Evolutionary conservation across 2,797 vertebrate species (phyloP), one percentile per base, ranked within the genome.

Genomic region (Pseudochirops cupreus): DNA sequence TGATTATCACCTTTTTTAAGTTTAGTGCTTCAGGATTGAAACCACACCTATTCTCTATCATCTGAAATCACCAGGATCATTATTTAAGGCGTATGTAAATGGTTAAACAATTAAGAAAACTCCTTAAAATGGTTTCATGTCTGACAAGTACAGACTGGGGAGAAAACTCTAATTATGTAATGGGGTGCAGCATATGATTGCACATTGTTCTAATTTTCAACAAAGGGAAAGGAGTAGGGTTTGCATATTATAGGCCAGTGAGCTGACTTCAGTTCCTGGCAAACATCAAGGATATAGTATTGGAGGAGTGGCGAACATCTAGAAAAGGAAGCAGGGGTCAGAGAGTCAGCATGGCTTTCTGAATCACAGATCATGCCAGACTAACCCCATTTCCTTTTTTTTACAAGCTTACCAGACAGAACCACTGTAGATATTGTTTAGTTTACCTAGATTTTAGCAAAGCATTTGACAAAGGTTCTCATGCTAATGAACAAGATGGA

Each of bases 51-150:
- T 87, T 87, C 46, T 95, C 91, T 96, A 74, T 91, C 94, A 94
- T 93, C 93, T 52, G 54, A 2, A 91, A 54, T 67, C 57, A 95
- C 93, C 26, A 1, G 95, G 59, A 95, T 62, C 53, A 26, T 91
- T 92, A 96, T 62, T 95, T 96, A 39, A 1, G 0, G 62, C 94
- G 50, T 93, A 94, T 62, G 58, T 96, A 94, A 95, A 95, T 87
- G 95, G 39, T 94, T 94, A 94, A 94, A 92, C 90, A 97, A 91
- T 91, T 91, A 31, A 94, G 90, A 96, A 95, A 59, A 91, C 62
- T 50, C 82, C 96, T 93, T 90, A 93, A 95, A 82, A 91, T 93
- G 28, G n/a, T 94, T 95, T 95, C 39, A 4, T 96, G 95, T 95
- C 95, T 91, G 93, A 95, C 39, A 95, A 94, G 39, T 62, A 96